Base-by-base conservation (phyloP, 2,113 vertebrate genomes). In the Parus major region DNA sequence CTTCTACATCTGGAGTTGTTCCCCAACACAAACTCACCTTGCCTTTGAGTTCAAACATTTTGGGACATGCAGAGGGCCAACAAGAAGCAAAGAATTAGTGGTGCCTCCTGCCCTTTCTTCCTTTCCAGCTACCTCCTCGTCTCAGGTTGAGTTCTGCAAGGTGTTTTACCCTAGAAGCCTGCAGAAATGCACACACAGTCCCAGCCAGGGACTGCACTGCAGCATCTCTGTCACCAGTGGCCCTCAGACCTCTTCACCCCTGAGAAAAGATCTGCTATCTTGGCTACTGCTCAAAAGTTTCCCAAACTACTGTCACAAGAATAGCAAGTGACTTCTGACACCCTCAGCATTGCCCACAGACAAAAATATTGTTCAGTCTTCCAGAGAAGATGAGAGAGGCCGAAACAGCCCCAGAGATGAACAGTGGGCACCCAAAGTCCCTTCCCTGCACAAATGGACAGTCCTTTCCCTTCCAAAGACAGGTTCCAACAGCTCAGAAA, bases 371-470 rank as follows among this genome's bases (percentile, higher is more conserved):
- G 0, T 21, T 61, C 49, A 20, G 14, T 42, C n/a, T 73, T 50
- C 35, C 44, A 63, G n/a, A 16, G 86, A 73, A 86, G 39, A n/a
- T 0, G 0, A 75, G 14, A 85, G 11, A 4, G 25, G 15, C 10
- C 47, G 47, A 39, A 68, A 69, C 0, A 1, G 2, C 10, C 36
- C 28, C 8, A 52, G 46, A 61, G 0, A 1, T 0, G 5, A 56
- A 52, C 23, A 63, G 18, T 0, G 0, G 36, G 39, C 7, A 73
- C 50, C 28, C 27, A 66, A 77, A 14, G 12, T 31, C 10, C 13
- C 23, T 59, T 64, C 7, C 0, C 29, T 33, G 19, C 41, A 29
- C 23, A 25, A 71, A 63, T 0, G 0, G 21, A 69, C 19, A 12
- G 11, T 33, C 8, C 60, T 31, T 60, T 11, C 13, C 56, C 16